Evolutionary conservation across 2,888 invertebrate genomes (phyloP).

Genomic region (Amblyjoppa fuscipennis): DNA sequence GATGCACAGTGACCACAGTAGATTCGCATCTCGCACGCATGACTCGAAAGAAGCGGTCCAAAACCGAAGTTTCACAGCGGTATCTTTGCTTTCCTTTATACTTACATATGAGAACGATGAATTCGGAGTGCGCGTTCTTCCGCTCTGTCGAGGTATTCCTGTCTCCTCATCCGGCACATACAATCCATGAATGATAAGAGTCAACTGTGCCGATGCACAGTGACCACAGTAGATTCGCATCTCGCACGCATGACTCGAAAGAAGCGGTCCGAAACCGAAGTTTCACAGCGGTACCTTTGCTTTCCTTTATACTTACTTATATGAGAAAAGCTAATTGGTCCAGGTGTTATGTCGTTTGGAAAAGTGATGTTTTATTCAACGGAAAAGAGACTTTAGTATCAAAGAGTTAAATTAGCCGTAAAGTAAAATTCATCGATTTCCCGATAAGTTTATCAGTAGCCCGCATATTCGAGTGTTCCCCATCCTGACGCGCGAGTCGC

Average conservation of each 20-base stretch:
- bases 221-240: neutral
- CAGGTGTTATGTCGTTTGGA: too few relatives aligned
- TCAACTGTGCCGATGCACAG: too few relatives aligned
- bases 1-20: too few relatives aligned
- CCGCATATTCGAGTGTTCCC: constrained; percentile 50
- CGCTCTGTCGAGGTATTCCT: too few relatives aligned
- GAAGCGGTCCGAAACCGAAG: constrained; percentile 39
- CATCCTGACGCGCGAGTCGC: constrained; percentile 53
- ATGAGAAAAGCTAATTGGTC: too few relatives aligned
- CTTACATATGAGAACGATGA: constrained; percentile 18
- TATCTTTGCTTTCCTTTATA: too few relatives aligned
- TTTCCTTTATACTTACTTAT: too few relatives aligned
- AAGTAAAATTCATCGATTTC: constrained; percentile 39
- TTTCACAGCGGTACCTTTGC: constrained; percentile 4
- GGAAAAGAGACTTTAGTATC: too few relatives aligned
- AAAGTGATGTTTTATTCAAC: too few relatives aligned
- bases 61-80: constrained; percentile 40
- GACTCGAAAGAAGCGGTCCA: constrained; percentile 56
- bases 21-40: constrained; percentile 55
- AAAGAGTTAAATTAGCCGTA: too few relatives aligned
- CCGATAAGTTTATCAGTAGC: constrained; percentile 48
- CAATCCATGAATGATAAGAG: too few relatives aligned
- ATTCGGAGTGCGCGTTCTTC: constrained; percentile 29
- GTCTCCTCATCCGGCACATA: too few relatives aligned
- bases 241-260: constrained; percentile 65